Evolutionary conservation across 64 coral and sea anemone genomes (phyloP), one percentile per base, ranked within the genome.

Genomic region (Stylophora pistillata): DNA sequence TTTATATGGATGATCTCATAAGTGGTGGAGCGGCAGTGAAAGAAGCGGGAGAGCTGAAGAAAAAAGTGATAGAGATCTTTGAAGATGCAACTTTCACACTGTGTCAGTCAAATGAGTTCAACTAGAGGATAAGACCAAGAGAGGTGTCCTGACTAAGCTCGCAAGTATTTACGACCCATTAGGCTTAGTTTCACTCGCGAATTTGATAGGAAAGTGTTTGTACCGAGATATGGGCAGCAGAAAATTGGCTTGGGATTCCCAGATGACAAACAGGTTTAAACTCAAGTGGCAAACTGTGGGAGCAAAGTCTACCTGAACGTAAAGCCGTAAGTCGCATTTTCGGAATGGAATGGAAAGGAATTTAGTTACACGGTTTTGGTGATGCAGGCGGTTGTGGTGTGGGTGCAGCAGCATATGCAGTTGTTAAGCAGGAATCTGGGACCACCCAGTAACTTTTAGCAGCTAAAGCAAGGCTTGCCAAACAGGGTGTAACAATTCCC

Each of bases 211-310:
- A 25, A 78, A 78, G 75, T 78, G 75, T 78, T 25, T 78, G 75
- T 78, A 78, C 26, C 27, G 55, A 58, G 26, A 9, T 26, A 55
- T 58, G 54, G 29, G 77, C 17, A 6, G 15, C 9, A 28, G 18
- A 9, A 79, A 58, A 27, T 79, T 79, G 77, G 77, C 77, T 58
- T 79, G 77, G 28, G 77, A 79, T 58, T 53, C 77, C 7, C 17
- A 79, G 1, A 29, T 79, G 55, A 79, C 55, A 58, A 28, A 55
- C 77, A 30, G 9, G 52, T 4, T 79, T 23, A 79, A 79, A 77
- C 55, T 58, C 55, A 58, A 55, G 27, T 79, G 55, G 77, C 23
- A 79, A 30, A 58, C 54, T n/a, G 55, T 79, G 77, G 77, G 55
- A 79, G 9, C 54, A 79, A 30, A 18, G 55, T 57, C n/a, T 60